Base-by-base conservation (phyloP, 37 sponge, comb jelly and placozoan genomes). In the Cliona cf. orientalis region DNA sequence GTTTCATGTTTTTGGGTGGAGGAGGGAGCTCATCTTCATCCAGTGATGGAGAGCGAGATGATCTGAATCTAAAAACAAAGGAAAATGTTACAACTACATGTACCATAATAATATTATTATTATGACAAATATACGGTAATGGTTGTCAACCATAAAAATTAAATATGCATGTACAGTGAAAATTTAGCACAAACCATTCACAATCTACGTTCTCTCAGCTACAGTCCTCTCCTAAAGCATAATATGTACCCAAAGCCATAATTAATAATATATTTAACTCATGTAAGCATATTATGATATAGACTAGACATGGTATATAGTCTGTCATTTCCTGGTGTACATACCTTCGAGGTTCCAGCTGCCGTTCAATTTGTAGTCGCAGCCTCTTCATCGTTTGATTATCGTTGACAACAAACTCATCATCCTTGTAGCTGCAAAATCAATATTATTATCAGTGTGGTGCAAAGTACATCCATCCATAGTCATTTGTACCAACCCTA, bases 371-470 rank as follows among this genome's bases (percentile, higher is more conserved):
- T 3, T 68, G 69, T 0, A 25, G 34, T 40, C 85, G 35, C 4
- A 84, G 76, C 5, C 69, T 29, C 35, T 76, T 26, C 42, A 87
- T 80, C 38, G 44, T 33, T 0, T 14, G 46, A 31, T 75, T 87
- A 2, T 87, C 88, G 58, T 87, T 87, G 5, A 81, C 62, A 37
- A 81, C 82, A 80, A 74, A 87, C 21, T 87, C 88, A 80, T 87
- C 82, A 81, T 81, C 74, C 25, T 37, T 35, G 62, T 87, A 87
- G 60, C 88, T 87, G 42, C 58, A 84, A 3, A 5, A 66, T 58
- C 46, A 40, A 78, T 11, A 37, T 7, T 12, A 72, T 22, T 71
- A 49, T 25, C 17, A n/a, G n/a, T n/a, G 34, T 31, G 14, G n/a
- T 49, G 12, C 11, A 37, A 0, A 1, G 19, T 3, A 12, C n/a